These are phyloP conservation scores for Portevinia maculata DNA, from an alignment of 2,888 invertebrate genomes.

Conservation along the genomic window DNA sequence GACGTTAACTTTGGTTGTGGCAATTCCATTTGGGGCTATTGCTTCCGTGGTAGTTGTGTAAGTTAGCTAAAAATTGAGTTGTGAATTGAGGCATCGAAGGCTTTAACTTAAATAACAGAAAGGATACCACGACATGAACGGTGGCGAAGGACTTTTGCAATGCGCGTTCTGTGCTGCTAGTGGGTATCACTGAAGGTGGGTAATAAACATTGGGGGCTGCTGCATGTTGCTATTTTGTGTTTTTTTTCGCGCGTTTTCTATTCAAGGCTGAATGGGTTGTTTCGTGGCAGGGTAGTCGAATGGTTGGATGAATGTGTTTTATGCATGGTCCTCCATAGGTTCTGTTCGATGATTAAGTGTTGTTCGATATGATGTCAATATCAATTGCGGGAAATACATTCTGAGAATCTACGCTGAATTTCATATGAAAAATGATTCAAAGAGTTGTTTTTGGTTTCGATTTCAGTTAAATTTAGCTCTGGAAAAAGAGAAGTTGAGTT, in stretches of 20 bases:
- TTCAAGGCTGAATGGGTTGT: neutral
- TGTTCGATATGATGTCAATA: conserved; percentile 49
- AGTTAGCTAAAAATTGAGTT: conserved; percentile 41
- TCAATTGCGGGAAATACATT: conserved; percentile 49
- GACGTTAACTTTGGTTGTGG: conserved; percentile 52
- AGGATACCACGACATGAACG: conserved; percentile 8
- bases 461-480: neutral
- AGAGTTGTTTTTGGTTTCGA: neutral
- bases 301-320: conserved; percentile 25
- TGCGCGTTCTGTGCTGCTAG: neutral
- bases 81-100: conserved; percentile 45
- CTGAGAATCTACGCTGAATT: conserved; percentile 10
- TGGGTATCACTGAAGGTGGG: neutral
- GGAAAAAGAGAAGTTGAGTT: neutral
- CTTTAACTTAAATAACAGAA: neutral
- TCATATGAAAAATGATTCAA: conserved; percentile 7
- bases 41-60: conserved; percentile 31
- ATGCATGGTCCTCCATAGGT: conserved; percentile 12
- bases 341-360: conserved; percentile 38
- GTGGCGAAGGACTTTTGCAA: conserved; percentile 26
- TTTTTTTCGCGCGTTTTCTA: conserved; percentile 6
- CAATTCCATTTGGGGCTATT: conserved; percentile 37
- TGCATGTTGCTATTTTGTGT: conserved; percentile 11
- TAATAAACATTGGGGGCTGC: neutral
- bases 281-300: neutral